Evolutionary conservation across 2,888 invertebrate species (phyloP).

Genomic region (Pseudococcus longispinus): DNA sequence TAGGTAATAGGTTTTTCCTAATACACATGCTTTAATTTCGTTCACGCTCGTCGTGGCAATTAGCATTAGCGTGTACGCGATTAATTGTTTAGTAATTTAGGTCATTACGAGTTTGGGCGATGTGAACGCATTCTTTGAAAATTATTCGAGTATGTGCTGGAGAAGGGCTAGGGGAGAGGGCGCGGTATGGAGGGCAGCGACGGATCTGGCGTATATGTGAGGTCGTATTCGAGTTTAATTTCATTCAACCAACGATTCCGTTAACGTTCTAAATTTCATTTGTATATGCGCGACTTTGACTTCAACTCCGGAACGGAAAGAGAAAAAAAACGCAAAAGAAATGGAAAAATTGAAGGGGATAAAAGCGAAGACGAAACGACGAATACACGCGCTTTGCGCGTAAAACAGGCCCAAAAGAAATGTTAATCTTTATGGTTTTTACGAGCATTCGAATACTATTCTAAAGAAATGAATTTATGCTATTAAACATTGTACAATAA

Average conservation of each 20-base stretch:
- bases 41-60: constrained; percentile 31
- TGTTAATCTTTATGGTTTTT: constrained; percentile 30
- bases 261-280: constrained; percentile 36
- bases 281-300: neutral
- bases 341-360: neutral
- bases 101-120: constrained; percentile 40
- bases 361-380: neutral
- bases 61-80: constrained; percentile 6
- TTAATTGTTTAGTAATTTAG: constrained; percentile 45
- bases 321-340: neutral
- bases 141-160: constrained; percentile 21
- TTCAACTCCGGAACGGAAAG: neutral
- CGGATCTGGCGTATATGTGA: neutral
- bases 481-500: constrained; percentile 26
- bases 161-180: neutral
- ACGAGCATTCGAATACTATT: constrained; percentile 35
- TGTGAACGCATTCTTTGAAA: constrained; percentile 37
- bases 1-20: constrained; percentile 23
- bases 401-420: constrained; percentile 35
- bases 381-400: neutral
- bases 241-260: constrained; percentile 29
- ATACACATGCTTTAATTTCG: constrained; percentile 6
- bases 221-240: constrained; percentile 34
- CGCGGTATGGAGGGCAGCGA: neutral
- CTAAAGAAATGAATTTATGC: constrained; percentile 35